Evolutionary conservation across 2,797 vertebrate species (phyloP).

Genomic region (Loriculus beryllinus): DNA sequence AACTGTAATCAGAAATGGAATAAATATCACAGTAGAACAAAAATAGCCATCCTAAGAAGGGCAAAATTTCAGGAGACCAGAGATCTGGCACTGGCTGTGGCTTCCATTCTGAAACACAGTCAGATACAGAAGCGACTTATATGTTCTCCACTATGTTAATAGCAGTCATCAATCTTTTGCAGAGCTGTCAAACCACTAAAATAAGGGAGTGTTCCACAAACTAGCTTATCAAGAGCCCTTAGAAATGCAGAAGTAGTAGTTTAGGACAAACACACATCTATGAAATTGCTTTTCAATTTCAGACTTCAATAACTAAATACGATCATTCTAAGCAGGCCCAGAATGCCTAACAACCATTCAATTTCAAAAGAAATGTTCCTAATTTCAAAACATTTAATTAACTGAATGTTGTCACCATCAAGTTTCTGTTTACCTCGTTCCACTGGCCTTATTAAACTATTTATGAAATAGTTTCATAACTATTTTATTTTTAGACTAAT

Average conservation of each 20-base stretch:
- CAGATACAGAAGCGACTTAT: not conserved
- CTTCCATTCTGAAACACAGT: not conserved
- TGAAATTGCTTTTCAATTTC: slow-evolving; percentile 22
- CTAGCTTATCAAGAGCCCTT: not conserved
- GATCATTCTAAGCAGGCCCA: not conserved
- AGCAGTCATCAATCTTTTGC: not conserved
- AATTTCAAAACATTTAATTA: slow-evolving; percentile 6
- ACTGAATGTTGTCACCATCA: not conserved
- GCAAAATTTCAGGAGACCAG: not conserved
- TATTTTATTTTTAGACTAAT: not conserved
- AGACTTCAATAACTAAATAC: not conserved
- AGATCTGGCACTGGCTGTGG: not conserved
- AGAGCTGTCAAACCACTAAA: not conserved
- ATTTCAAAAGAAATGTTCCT: not conserved
- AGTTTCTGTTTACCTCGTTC: not conserved
- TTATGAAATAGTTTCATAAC: not conserved
- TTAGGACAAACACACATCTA: not conserved
- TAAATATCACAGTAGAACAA: not conserved
- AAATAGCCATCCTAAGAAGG: not conserved
- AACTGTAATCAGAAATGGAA: not conserved
- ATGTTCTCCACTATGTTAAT: not conserved
- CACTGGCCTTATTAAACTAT: not conserved
- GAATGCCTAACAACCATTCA: not conserved
- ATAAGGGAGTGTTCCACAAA: not conserved
- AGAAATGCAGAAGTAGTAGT: not conserved